A percentile compares a stretch with the other conserved stretches of the same genome.
Evolutionary conservation across 1,140 invertebrate genomes (phyloP).

Genomic region (Drosophila neocordata): DNA sequence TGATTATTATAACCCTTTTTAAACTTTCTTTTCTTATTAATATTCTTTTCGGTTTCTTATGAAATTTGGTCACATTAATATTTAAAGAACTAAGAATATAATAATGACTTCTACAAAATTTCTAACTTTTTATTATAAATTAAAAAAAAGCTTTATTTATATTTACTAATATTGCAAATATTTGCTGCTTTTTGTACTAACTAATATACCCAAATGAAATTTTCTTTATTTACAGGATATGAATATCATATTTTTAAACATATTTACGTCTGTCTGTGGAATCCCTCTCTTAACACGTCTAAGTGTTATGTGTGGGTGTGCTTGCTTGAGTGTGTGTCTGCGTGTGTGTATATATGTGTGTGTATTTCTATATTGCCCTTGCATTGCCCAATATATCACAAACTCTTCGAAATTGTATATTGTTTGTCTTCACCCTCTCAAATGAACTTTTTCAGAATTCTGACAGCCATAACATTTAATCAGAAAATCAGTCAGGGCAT

Average conservation of each 20-base stretch:
- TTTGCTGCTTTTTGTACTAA: no score
- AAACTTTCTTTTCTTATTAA: no score
- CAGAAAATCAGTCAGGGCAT: constrained; percentile 15
- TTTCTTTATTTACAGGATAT: neutral
- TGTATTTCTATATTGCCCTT: neutral
- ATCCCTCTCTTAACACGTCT: constrained; percentile 55
- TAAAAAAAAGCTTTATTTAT: no score
- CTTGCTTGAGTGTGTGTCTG: neutral
- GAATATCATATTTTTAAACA: constrained; percentile 64
- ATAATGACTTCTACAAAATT: no score
- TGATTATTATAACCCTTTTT: no score
- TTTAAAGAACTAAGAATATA: no score
- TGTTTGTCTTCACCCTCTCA: constrained; percentile 36
- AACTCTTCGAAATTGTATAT: constrained; percentile 12
- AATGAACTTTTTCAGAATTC: constrained; percentile 36
- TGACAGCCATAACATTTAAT: constrained; percentile 40
- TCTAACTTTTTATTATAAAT: no score
- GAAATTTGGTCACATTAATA: no score
- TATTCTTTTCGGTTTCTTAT: no score
- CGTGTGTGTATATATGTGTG: constrained; percentile 3
- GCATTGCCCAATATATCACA: constrained; percentile 5
- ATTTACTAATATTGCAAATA: no score
- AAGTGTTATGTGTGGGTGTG: constrained; percentile 14
- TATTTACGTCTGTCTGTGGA: constrained; percentile 41
- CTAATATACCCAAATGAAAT: neutral